Evolutionary conservation across 2,797 vertebrate genomes (phyloP).

Genomic region (Ispidina lecontei): DNA sequence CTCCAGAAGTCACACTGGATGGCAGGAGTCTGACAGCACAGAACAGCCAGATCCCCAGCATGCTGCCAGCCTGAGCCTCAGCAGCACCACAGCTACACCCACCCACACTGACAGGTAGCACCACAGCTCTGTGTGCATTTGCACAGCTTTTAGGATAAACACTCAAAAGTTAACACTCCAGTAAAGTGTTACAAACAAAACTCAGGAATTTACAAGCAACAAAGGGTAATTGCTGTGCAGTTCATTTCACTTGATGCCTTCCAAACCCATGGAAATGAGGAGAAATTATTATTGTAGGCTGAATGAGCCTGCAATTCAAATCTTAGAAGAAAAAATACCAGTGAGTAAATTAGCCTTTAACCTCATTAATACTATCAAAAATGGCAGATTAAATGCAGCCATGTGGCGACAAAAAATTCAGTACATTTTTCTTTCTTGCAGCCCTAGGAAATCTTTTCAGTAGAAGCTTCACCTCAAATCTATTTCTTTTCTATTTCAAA

Average conservation of each 20-base stretch:
- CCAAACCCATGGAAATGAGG: not conserved
- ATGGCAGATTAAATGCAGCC: not conserved
- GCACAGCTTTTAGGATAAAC: not conserved
- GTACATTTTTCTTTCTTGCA: not conserved
- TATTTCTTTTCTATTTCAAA: too few relatives aligned
- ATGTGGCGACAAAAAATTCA: not conserved
- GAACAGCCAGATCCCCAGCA: not conserved
- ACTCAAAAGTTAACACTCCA: not conserved
- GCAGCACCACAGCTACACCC: not conserved
- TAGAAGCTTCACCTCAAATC: slow-evolving; percentile 2
- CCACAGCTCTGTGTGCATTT: not conserved
- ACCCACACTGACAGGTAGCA: not conserved
- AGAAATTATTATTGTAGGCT: not conserved
- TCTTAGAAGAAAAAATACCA: not conserved
- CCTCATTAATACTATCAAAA: not conserved
- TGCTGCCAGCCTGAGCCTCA: not conserved
- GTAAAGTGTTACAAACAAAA: not conserved
- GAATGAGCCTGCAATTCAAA: not conserved
- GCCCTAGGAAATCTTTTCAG: not conserved
- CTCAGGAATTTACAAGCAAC: not conserved
- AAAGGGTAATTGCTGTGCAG: not conserved
- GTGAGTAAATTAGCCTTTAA: not conserved
- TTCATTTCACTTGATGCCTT: not conserved
- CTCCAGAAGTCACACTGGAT: not conserved
- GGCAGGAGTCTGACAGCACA: not conserved